These are phyloP conservation scores for Hippocampus comes DNA, from an alignment of 2,113 vertebrate species.

Conservation along the genomic window DNA sequence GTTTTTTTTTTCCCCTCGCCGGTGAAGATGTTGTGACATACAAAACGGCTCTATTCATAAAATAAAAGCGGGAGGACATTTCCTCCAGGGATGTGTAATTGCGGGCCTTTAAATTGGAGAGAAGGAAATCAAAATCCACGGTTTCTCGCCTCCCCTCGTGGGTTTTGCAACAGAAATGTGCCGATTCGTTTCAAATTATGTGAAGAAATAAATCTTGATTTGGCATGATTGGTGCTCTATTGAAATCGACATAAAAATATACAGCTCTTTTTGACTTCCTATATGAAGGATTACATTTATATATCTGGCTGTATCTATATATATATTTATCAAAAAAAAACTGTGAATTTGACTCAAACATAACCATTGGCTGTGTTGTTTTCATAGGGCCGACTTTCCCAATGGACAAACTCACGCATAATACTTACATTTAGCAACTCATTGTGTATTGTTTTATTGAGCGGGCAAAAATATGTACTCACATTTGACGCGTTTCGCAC, in stretches of 20 bases:
- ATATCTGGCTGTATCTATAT: too few species aligned
- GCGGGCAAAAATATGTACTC: not conserved
- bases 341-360: too few species aligned
- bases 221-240: too few species aligned
- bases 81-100: not conserved
- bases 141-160: not conserved
- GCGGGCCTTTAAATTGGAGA: not conserved
- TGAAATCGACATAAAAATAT: not conserved
- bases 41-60: constrained; percentile 5
- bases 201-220: not conserved
- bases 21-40: constrained; percentile 12
- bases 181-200: not conserved
- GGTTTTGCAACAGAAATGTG: not conserved
- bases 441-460: not conserved
- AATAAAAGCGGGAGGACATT: constrained; percentile 4
- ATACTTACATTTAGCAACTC: not conserved
- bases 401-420: not conserved
- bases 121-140: not conserved
- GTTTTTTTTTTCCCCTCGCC: not conserved
- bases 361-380: not conserved
- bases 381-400: not conserved
- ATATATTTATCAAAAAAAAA: too few species aligned
- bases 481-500: not conserved
- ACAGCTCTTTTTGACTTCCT: not conserved
- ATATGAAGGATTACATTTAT: not conserved